Conservation (phyloP, 2,888 invertebrate genomes). For the Asteroscopus sphinx region DNA sequence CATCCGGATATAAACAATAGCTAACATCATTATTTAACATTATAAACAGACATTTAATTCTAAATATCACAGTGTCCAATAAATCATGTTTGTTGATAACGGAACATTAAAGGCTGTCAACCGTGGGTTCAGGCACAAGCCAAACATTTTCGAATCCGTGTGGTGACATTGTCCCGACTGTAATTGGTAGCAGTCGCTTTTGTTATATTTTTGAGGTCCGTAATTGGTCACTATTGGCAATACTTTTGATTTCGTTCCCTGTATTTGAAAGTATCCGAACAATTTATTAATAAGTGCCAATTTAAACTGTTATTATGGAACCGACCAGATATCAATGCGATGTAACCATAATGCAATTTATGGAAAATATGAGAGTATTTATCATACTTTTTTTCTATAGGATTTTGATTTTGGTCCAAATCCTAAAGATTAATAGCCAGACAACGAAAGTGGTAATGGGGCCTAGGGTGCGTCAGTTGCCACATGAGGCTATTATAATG, state of each 20-base stretch:
- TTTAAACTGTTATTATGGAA: slow-evolving; percentile 25
- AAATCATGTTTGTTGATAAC: slow-evolving; percentile 53
- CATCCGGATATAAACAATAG: slow-evolving; percentile 11
- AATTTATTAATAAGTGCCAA: slow-evolving; percentile 31
- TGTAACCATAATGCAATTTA: slow-evolving; percentile 3
- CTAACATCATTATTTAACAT: slow-evolving; percentile 9
- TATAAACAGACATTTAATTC: slow-evolving; percentile 26
- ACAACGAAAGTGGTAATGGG: too few species aligned
- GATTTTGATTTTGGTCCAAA: too few species aligned
- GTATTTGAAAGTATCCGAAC: slow-evolving; percentile 25
- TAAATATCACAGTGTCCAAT: slow-evolving; percentile 32
- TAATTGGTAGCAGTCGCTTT: slow-evolving; percentile 55
- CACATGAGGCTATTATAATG: too few species aligned
- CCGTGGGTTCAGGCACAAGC: slow-evolving; percentile 16
- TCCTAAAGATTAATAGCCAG: too few species aligned
- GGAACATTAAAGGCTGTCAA: slow-evolving; percentile 51
- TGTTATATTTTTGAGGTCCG: slow-evolving; percentile 48
- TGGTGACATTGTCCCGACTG: slow-evolving; percentile 49
- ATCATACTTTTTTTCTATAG: too few species aligned
- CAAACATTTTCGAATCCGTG: slow-evolving; percentile 46
- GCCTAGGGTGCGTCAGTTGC: too few species aligned
- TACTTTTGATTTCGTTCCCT: slow-evolving; percentile 37
- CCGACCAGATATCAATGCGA: slow-evolving; percentile 2
- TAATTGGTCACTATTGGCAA: slow-evolving; percentile 45
- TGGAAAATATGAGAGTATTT: too few species aligned